A percentile compares a stretch with the other conserved stretches of the same genome.
Evolutionary conservation across 2,888 invertebrate species (phyloP).

Genomic region (Apodemia duryi): DNA sequence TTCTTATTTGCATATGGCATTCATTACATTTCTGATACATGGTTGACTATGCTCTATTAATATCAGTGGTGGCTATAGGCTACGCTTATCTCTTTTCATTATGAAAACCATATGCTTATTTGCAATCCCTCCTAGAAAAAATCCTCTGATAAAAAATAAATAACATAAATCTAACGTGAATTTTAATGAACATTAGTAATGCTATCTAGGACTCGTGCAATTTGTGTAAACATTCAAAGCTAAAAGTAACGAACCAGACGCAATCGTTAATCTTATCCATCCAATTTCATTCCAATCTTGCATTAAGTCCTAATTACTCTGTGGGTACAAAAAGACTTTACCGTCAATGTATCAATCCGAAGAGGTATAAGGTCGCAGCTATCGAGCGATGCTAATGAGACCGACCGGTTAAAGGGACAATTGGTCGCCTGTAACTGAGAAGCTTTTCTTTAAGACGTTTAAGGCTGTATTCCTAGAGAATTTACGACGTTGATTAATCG

Average conservation of each 20-base stretch:
- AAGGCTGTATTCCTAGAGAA: constrained; percentile 57
- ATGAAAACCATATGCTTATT: no score
- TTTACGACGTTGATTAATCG: constrained; percentile 57
- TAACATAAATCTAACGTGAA: background rate
- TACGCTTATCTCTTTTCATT: no score
- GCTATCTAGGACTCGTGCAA: background rate
- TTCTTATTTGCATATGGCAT: no score
- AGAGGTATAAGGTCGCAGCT: constrained; percentile 51
- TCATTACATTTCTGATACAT: no score
- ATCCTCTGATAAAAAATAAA: background rate
- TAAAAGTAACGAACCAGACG: constrained; percentile 38
- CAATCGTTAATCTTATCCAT: constrained; percentile 23
- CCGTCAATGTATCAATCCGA: constrained; percentile 68
- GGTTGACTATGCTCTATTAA: no score
- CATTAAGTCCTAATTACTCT: constrained; percentile 50
- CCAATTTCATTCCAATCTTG: constrained; percentile 13
- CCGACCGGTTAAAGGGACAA: constrained; percentile 64
- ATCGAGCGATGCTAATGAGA: constrained; percentile 67
- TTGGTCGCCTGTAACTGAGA: constrained; percentile 55
- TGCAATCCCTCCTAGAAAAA: no score
- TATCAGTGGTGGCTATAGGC: no score
- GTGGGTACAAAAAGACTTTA: constrained; percentile 54
- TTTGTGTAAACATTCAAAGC: background rate
- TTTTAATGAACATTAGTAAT: background rate
- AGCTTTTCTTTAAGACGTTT: constrained; percentile 60